These are phyloP conservation scores for Cyanoderma ruficeps DNA, from an alignment of 2,113 vertebrate species.

Conservation along the genomic window DNA sequence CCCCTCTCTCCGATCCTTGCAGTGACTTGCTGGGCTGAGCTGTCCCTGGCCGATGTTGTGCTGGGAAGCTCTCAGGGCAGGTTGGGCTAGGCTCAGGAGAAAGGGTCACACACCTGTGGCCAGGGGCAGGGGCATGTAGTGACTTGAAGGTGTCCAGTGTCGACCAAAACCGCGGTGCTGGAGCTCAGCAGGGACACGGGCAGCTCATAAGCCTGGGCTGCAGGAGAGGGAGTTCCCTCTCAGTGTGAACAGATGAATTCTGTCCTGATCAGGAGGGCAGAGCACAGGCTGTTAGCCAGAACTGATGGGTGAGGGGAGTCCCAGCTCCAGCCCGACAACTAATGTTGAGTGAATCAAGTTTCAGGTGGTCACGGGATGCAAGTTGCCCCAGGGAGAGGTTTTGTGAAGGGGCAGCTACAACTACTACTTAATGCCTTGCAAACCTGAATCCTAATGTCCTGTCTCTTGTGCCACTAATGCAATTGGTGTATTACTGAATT, in stretches of 20 bases:
- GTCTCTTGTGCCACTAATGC: background rate
- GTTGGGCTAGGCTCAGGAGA: background rate
- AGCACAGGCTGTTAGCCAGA: background rate
- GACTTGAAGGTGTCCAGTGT: background rate
- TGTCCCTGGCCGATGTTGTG: background rate
- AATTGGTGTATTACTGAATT: background rate
- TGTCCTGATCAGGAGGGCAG: background rate
- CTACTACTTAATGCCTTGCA: background rate
- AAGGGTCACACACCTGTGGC: background rate
- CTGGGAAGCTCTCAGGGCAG: background rate
- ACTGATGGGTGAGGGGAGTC: background rate
- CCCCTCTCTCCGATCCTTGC: background rate
- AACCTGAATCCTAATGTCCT: background rate
- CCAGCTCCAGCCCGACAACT: background rate
- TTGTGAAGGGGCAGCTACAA: background rate
- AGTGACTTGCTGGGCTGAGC: background rate
- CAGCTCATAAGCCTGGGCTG: background rate
- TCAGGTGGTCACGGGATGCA: background rate
- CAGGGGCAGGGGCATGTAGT: background rate
- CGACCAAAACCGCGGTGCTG: background rate
- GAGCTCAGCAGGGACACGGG: background rate
- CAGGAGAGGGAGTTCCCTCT: background rate
- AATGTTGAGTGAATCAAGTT: background rate
- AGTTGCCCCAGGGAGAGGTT: background rate
- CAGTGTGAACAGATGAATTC: background rate